Conservation (phyloP, 2,113 vertebrate species). For the Pachycephala philippinensis region DNA sequence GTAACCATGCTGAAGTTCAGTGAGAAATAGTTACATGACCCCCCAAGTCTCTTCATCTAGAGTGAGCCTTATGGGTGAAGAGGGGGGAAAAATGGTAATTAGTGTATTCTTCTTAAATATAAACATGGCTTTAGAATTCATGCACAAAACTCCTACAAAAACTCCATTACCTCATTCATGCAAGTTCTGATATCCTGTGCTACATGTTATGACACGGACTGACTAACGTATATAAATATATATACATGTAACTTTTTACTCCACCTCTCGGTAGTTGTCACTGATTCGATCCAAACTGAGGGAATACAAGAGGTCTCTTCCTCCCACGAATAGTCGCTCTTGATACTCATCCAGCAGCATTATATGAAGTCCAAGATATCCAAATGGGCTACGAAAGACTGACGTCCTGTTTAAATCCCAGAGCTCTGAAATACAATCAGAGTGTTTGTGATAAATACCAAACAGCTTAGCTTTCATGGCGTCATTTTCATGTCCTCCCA, state of each 20-base stretch:
- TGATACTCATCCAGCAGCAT: slow-evolving; percentile 93
- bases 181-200: neutral
- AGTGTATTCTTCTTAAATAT: neutral
- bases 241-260: neutral
- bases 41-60: neutral
- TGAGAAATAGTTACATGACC: neutral
- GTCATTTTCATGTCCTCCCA: neutral
- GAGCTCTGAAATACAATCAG: slow-evolving; percentile 82
- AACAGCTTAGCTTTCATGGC: neutral
- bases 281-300: slow-evolving; percentile 88
- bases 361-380: slow-evolving; percentile 81
- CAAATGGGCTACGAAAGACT: slow-evolving; percentile 83
- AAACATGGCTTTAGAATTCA: neutral
- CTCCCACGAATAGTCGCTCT: slow-evolving; percentile 90
- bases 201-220: neutral
- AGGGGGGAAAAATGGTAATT: neutral
- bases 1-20: neutral
- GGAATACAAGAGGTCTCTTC: slow-evolving; percentile 88
- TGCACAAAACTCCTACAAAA: neutral
- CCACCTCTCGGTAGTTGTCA: slow-evolving; percentile 85
- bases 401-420: slow-evolving; percentile 92
- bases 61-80: neutral
- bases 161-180: neutral
- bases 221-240: neutral
- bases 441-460: slow-evolving; percentile 5